These are phyloP conservation scores for Heliothis virescens DNA, from an alignment of 1,140 invertebrate species.

Conservation along the genomic window DNA sequence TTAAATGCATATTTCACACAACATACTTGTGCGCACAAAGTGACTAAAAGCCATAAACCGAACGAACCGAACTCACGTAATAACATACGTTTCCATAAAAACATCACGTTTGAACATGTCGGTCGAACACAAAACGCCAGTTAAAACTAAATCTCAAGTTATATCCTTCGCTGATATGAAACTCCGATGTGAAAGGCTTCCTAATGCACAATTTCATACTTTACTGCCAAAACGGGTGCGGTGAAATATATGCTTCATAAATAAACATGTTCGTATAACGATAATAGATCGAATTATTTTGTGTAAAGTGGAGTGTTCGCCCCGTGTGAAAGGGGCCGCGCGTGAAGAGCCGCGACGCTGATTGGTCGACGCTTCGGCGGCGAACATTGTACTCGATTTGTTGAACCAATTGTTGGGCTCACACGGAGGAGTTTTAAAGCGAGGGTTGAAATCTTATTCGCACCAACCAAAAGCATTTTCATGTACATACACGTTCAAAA, in stretches of 20 bases:
- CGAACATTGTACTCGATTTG: slow-evolving; percentile 64
- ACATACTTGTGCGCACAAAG: slow-evolving; percentile 62
- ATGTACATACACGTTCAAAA: background rate
- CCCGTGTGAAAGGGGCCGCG: slow-evolving; percentile 65
- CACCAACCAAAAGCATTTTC: background rate
- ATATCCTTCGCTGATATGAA: slow-evolving; percentile 71
- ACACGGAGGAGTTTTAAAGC: slow-evolving; percentile 57
- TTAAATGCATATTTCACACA: slow-evolving; percentile 29
- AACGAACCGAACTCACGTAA: slow-evolving; percentile 63
- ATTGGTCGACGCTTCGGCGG: slow-evolving; percentile 58
- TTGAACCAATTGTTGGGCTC: slow-evolving; percentile 51
- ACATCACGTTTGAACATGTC: slow-evolving; percentile 67
- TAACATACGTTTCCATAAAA: slow-evolving; percentile 77
- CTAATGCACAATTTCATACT: slow-evolving; percentile 80
- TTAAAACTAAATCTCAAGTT: slow-evolving; percentile 78
- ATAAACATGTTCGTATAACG: slow-evolving; percentile 76
- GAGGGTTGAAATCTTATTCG: background rate
- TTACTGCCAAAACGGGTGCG: slow-evolving; percentile 74
- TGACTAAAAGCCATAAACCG: slow-evolving; percentile 74
- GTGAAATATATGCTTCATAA: slow-evolving; percentile 71
- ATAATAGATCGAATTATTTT: slow-evolving; percentile 80
- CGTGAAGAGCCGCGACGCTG: slow-evolving; percentile 32
- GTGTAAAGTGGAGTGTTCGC: slow-evolving; percentile 68
- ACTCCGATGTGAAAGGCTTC: slow-evolving; percentile 76
- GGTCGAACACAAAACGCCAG: slow-evolving; percentile 67